Evolutionary conservation across 1,140 invertebrate genomes (phyloP).

Genomic region (Plectrocnemia conspersa): DNA sequence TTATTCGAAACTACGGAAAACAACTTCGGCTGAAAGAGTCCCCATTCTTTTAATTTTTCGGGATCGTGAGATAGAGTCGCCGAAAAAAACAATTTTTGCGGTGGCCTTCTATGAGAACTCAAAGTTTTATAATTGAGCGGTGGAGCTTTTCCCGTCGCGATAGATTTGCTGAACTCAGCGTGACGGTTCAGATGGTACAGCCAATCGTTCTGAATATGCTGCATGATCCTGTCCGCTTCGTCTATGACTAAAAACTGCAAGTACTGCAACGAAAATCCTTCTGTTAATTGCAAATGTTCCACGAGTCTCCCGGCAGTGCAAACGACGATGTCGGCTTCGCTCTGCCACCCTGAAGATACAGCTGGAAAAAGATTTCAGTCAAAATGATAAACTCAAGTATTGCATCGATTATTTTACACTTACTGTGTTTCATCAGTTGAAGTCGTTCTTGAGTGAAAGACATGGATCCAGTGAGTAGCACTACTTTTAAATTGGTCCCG

Average conservation of each 20-base stretch:
- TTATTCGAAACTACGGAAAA: conserved; percentile 69
- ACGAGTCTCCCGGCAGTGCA: conserved; percentile 90
- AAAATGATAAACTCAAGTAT: conserved; percentile 20
- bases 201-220: conserved; percentile 88
- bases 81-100: conserved; percentile 93
- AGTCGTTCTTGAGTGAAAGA: conserved; percentile 72
- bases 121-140: conserved; percentile 49
- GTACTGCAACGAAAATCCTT: conserved; percentile 76
- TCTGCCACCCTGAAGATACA: conserved; percentile 48
- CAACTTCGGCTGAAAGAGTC: conserved; percentile 85
- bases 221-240: conserved; percentile 92
- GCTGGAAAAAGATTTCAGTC: too few species aligned
- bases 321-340: conserved; percentile 82
- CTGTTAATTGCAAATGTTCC: conserved; percentile 83
- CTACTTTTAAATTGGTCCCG: conserved; percentile 68
- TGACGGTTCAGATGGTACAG: conserved; percentile 65
- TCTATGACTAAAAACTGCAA: conserved; percentile 89
- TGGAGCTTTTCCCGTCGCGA: conserved; percentile 42
- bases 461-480: conserved; percentile 67
- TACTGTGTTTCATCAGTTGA: conserved; percentile 66
- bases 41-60: conserved; percentile 82
- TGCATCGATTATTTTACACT: conserved; percentile 26
- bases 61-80: conserved; percentile 95
- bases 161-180: conserved; percentile 47
- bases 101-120: conserved; percentile 50